These are phyloP conservation scores for Coptodon bakossiorum DNA, from an alignment of 2,113 vertebrate species.

Conservation along the genomic window DNA sequence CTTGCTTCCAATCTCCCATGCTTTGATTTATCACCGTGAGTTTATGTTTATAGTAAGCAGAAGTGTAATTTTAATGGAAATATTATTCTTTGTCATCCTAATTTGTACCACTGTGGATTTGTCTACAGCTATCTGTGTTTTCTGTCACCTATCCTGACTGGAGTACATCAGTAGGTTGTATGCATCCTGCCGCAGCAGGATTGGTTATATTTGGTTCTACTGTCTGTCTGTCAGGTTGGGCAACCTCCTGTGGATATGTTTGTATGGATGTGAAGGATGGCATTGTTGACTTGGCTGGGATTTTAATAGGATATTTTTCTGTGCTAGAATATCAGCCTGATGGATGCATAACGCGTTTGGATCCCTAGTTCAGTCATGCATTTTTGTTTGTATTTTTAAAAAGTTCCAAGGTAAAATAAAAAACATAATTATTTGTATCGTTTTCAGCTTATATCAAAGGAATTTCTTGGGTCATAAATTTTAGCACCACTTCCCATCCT, in stretches of 20 bases:
- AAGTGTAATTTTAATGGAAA: not conserved
- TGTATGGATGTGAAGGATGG: constrained; percentile 23
- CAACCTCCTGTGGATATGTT: constrained; percentile 27
- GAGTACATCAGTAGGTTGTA: not conserved
- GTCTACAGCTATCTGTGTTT: not conserved
- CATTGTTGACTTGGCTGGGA: constrained; percentile 46
- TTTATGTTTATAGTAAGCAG: not conserved
- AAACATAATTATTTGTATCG: not conserved
- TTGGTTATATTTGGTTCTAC: constrained; percentile 21
- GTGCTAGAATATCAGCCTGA: constrained; percentile 19
- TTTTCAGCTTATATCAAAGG: not conserved
- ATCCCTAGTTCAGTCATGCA: not conserved
- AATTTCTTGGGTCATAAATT: not conserved
- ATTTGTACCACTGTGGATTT: constrained; percentile 1
- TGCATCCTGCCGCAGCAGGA: not conserved
- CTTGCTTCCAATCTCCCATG: not conserved
- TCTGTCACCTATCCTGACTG: constrained; percentile 1
- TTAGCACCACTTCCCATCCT: not conserved
- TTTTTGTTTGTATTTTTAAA: not conserved
- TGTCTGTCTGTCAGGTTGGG: constrained; percentile 43
- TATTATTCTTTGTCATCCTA: not conserved
- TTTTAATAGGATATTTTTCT: constrained; percentile 50
- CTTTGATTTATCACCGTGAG: not conserved
- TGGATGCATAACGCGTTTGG: constrained; percentile 43
- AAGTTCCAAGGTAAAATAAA: not conserved